Evolutionary conservation across 2,888 invertebrate genomes (phyloP).

Genomic region (Diogma glabrata): DNA sequence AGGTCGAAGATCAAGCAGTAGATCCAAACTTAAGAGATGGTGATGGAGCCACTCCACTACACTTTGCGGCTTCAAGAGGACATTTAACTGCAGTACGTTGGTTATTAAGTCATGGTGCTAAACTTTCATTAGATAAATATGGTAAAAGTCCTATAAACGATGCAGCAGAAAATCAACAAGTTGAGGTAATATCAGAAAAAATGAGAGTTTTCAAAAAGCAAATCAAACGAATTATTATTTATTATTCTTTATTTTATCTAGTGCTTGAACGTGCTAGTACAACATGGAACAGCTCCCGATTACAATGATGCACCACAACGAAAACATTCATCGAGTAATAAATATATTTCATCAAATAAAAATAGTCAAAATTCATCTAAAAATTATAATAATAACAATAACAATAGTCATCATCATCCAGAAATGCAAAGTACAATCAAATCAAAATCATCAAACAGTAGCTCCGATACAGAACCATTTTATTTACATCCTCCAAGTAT

Average conservation of each 20-base stretch:
- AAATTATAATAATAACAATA: not conserved
- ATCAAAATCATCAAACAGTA: constrained; percentile 35
- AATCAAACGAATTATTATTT: not conserved
- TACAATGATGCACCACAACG: constrained; percentile 37
- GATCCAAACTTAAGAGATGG: constrained; percentile 78
- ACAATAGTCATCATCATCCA: not conserved
- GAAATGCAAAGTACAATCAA: constrained; percentile 32
- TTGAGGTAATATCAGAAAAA: constrained; percentile 49
- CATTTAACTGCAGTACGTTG: constrained; percentile 71
- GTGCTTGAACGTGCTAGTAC: constrained; percentile 72
- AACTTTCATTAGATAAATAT: constrained; percentile 68
- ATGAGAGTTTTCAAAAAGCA: no score
- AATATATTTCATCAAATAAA: constrained; percentile 4
- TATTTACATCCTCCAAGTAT: constrained; percentile 59
- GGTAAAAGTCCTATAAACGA: constrained; percentile 87
- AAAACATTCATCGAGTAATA: constrained; percentile 25
- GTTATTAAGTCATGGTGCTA: constrained; percentile 72
- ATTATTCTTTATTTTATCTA: constrained; percentile 26
- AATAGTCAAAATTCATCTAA: not conserved
- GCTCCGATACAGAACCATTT: constrained; percentile 51
- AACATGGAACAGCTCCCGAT: constrained; percentile 63
- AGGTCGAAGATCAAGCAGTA: constrained; percentile 73
- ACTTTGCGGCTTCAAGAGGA: constrained; percentile 78
- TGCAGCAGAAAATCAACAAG: constrained; percentile 82
- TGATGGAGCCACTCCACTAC: constrained; percentile 79